phyloP scores from a whole-genome alignment of 2,113 vertebrate species.

The Xenopus borealis region DNA sequence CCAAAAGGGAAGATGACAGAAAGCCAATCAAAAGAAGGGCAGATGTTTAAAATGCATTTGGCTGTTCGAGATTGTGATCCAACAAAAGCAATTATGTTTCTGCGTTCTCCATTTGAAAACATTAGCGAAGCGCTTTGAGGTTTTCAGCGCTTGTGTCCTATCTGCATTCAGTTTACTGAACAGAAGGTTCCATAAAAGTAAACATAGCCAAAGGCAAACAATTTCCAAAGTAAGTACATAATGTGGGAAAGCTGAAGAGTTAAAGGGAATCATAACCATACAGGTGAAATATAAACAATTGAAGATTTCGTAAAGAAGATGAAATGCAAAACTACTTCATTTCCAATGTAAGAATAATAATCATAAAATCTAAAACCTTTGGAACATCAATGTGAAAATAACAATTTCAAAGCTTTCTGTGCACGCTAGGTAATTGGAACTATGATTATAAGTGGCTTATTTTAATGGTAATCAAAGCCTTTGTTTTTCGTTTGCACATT shows the following conservation, averaged over 20 bases:
- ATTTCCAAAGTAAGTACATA: constrained; percentile 44
- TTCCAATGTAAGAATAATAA: constrained; percentile 40
- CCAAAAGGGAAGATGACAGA: constrained; percentile 46
- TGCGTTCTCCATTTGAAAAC: constrained; percentile 47
- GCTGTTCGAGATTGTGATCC: constrained; percentile 43
- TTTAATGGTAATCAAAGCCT: constrained; percentile 43
- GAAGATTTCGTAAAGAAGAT: constrained; percentile 36
- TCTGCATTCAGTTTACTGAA: constrained; percentile 47
- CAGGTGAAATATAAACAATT: constrained; percentile 46
- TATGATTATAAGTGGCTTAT: constrained; percentile 43
- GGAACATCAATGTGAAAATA: constrained; percentile 44
- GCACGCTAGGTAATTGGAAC: constrained; percentile 41
- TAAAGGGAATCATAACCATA: constrained; percentile 46
- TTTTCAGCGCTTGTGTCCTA: constrained; percentile 44
- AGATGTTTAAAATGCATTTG: constrained; percentile 47
- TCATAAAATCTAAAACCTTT: constrained; percentile 44
- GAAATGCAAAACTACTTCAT: constrained; percentile 42
- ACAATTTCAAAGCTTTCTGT: constrained; percentile 36
- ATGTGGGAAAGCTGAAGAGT: constrained; percentile 46
- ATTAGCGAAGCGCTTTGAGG: constrained; percentile 47
- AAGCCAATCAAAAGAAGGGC: constrained; percentile 46
- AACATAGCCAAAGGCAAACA: constrained; percentile 43
- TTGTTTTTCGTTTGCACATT: constrained; percentile 35
- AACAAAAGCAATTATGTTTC: constrained; percentile 47
- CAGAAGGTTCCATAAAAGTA: constrained; percentile 46